These are phyloP conservation scores for Entomobrya proxima DNA, from an alignment of 2,888 invertebrate genomes.

Conservation along the genomic window DNA sequence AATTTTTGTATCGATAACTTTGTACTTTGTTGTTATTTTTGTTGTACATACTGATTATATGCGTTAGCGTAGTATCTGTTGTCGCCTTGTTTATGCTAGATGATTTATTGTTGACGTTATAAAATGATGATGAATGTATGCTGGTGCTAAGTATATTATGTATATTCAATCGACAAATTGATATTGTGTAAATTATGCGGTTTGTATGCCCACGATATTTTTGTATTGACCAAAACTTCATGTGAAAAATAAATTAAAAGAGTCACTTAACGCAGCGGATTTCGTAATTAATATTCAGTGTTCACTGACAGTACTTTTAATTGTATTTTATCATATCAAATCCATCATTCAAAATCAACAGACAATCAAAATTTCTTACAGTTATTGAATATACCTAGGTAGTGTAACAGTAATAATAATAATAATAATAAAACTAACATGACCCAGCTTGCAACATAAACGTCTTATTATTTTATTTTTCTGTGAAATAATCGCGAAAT, in stretches of 20 bases:
- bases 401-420: slow-evolving; percentile 2
- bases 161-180: no score
- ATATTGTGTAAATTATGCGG: no score
- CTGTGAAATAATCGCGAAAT: slow-evolving; percentile 16
- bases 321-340: slow-evolving; percentile 55
- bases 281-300: slow-evolving; percentile 6
- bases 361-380: slow-evolving; percentile 55
- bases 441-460: slow-evolving; percentile 52
- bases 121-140: no score
- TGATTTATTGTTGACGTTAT: no score
- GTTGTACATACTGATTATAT: neutral
- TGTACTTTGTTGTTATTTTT: neutral
- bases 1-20: neutral
- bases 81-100: neutral
- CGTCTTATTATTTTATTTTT: neutral
- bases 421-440: slow-evolving; percentile 53
- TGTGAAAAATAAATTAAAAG: neutral
- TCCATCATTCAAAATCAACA: slow-evolving; percentile 62
- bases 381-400: neutral
- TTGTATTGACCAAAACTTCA: no score
- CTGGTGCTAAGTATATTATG: no score
- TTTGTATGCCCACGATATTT: no score
- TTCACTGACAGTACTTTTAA: slow-evolving; percentile 42
- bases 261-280: neutral
- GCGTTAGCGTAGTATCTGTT: neutral